Conservation (phyloP, 2,113 vertebrate species). For the Ariopsis seemanni region DNA sequence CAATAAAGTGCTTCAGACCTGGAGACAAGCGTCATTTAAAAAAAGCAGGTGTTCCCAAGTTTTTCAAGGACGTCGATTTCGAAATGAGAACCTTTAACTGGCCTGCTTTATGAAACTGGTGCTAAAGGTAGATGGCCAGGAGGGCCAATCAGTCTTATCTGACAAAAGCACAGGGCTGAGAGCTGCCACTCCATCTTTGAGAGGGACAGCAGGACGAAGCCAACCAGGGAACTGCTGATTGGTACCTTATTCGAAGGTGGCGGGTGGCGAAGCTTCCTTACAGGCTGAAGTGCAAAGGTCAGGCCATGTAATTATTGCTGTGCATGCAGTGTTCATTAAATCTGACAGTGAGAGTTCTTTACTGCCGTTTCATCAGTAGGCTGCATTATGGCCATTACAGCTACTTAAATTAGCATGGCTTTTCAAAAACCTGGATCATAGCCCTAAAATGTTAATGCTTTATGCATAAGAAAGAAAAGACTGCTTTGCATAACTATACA, state of each 20-base stretch:
- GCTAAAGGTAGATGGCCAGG: constrained; percentile 72
- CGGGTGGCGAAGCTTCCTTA: constrained; percentile 43
- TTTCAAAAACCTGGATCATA: constrained; percentile 35
- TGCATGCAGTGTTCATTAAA: constrained; percentile 50
- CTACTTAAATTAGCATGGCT: constrained; percentile 46
- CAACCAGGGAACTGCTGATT: constrained; percentile 71
- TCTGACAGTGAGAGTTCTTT: constrained; percentile 54
- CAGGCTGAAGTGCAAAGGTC: constrained; percentile 44
- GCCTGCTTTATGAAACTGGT: constrained; percentile 65
- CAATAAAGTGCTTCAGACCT: constrained; percentile 66
- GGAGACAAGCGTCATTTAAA: constrained; percentile 73
- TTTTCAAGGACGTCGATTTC: constrained; percentile 68
- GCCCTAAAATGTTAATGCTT: constrained; percentile 20
- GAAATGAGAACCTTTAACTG: constrained; percentile 75
- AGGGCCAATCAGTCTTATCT: constrained; percentile 69
- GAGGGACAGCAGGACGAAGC: constrained; percentile 68
- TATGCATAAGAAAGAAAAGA: background rate
- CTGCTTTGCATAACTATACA: background rate
- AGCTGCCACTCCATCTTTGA: constrained; percentile 75
- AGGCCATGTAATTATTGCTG: constrained; percentile 53
- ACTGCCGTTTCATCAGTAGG: constrained; percentile 35
- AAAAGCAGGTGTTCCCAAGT: constrained; percentile 80
- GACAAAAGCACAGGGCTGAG: constrained; percentile 75
- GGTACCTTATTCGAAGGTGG: constrained; percentile 62
- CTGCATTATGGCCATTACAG: constrained; percentile 42